Evolutionary conservation across 1,140 invertebrate species (phyloP).

Genomic region (Brachystomella parvula): DNA sequence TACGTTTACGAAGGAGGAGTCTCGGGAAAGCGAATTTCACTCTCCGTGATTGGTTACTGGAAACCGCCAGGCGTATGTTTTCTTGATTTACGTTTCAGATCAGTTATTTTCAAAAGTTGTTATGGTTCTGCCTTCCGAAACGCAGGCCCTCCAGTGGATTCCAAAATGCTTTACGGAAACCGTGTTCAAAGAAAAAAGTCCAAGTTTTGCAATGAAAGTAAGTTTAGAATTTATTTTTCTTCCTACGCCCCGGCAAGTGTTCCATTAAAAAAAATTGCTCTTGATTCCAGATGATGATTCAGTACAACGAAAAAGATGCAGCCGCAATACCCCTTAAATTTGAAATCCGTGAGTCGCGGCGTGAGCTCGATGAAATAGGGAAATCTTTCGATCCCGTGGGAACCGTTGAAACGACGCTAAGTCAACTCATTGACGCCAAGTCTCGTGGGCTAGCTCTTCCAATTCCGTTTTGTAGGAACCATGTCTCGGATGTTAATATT

Average conservation of each 20-base stretch:
- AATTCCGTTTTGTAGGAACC: not conserved
- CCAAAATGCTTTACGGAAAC: slow-evolving; percentile 4
- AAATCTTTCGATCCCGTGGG: not conserved
- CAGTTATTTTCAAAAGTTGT: too few species aligned
- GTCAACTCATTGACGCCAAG: not conserved
- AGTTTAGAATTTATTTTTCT: not conserved
- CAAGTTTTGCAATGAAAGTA: slow-evolving; percentile 6
- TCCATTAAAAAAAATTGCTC: too few species aligned
- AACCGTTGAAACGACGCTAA: not conserved
- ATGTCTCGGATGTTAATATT: not conserved
- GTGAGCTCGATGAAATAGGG: not conserved
- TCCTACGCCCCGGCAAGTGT: too few species aligned
- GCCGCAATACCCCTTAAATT: slow-evolving; percentile 1
- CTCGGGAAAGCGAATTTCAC: not conserved
- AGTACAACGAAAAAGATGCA: not conserved
- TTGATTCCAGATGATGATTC: not conserved
- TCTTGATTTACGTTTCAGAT: too few species aligned
- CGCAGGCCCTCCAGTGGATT: slow-evolving; percentile 5
- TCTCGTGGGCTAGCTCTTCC: not conserved
- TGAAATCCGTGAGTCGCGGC: not conserved
- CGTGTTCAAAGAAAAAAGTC: not conserved
- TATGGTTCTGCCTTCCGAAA: too few species aligned
- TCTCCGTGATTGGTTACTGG: slow-evolving; percentile 1
- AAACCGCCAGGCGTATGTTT: slow-evolving; percentile 14
- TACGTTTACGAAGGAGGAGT: not conserved